Evolutionary conservation across 2,797 vertebrate genomes (phyloP).

Genomic region (Onychomys torridus): DNA sequence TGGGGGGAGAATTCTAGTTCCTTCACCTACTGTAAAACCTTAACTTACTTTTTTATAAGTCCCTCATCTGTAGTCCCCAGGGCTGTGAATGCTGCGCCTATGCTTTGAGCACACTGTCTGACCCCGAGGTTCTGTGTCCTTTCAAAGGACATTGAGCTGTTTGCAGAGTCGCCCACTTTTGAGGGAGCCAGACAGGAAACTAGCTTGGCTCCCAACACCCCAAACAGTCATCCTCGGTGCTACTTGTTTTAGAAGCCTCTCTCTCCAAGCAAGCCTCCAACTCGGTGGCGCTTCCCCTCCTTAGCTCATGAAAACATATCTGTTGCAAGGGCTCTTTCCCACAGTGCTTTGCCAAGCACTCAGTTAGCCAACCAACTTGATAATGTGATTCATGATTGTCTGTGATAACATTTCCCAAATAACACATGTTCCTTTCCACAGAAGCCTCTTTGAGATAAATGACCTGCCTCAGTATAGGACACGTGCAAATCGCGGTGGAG

Average conservation of each 20-base stretch:
- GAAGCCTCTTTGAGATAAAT: constrained; percentile 47
- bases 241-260: neutral
- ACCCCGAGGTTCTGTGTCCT: neutral
- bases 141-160: constrained; percentile 10
- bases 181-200: neutral
- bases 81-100: neutral
- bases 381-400: neutral
- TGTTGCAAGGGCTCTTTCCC: neutral
- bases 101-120: neutral
- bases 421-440: constrained; percentile 7
- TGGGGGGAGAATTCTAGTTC: neutral
- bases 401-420: constrained; percentile 58
- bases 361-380: constrained; percentile 35
- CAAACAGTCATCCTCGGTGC: neutral
- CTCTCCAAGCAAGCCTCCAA: neutral
- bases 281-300: neutral
- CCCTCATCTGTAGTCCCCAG: neutral
- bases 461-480: neutral
- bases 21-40: neutral
- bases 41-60: neutral
- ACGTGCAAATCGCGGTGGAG: neutral
- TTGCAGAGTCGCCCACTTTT: neutral
- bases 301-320: constrained; percentile 1
- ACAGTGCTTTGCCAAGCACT: constrained; percentile 34
- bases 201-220: neutral